Conservation (phyloP, 2,797 vertebrate species). For the Linurgus olivaceus region DNA sequence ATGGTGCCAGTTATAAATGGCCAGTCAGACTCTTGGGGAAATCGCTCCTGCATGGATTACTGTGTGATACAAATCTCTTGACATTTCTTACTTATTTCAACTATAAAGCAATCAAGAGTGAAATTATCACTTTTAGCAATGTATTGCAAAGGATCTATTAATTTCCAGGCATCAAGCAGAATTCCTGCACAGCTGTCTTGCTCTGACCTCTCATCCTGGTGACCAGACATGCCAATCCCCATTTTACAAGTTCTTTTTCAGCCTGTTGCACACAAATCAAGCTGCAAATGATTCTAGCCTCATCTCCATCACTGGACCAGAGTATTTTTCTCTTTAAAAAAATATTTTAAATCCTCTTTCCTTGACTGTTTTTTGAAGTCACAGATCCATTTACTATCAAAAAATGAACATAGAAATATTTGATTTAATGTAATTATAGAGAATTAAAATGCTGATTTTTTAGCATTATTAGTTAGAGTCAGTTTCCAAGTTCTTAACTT, state of each 20-base stretch:
- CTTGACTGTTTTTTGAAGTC: background rate
- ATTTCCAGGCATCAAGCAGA: conserved; percentile 3
- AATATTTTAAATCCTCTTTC: background rate
- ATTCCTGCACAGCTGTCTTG: background rate
- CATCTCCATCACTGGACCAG: background rate
- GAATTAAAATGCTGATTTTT: background rate
- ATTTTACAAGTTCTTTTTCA: background rate
- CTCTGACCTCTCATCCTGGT: background rate
- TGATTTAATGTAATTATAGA: background rate
- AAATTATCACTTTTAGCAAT: conserved; percentile 22
- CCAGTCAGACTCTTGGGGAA: conserved; percentile 3
- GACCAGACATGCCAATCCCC: background rate
- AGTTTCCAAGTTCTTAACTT: background rate
- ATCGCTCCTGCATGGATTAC: background rate
- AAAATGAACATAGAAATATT: background rate
- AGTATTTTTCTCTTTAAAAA: background rate
- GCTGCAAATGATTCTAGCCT: background rate
- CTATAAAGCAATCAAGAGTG: conserved; percentile 37
- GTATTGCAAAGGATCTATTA: background rate
- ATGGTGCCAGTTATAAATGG: conserved; percentile 44
- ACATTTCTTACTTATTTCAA: conserved; percentile 10
- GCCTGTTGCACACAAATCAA: background rate
- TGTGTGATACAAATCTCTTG: conserved; percentile 1
- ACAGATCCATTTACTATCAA: background rate
- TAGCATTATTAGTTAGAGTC: background rate